Evolutionary conservation across 2,113 vertebrate genomes (phyloP).

Genomic region (Urocolius indicus): DNA sequence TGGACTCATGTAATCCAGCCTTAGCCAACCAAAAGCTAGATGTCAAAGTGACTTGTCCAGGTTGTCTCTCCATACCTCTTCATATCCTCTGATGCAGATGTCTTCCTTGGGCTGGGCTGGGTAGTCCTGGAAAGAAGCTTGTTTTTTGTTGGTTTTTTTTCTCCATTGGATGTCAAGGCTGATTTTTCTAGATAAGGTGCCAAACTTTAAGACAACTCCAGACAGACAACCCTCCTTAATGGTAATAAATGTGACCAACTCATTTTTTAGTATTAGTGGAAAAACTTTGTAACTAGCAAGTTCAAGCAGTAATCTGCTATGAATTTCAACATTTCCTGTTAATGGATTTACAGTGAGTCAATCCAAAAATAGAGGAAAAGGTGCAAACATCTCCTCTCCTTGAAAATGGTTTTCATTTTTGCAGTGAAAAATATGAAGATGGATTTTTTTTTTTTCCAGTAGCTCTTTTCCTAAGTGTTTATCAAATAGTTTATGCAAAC

Average conservation of each 20-base stretch:
- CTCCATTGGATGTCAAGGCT: not conserved
- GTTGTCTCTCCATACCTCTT: not conserved
- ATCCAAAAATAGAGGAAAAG: not conserved
- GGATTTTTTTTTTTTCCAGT: not conserved
- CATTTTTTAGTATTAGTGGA: not conserved
- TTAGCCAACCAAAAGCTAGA: not conserved
- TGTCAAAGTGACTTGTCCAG: not conserved
- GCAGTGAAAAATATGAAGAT: not conserved
- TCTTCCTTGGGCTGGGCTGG: not conserved
- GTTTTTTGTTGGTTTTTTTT: not conserved
- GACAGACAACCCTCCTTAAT: not conserved
- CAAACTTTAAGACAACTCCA: not conserved
- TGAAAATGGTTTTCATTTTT: not conserved
- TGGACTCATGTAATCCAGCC: not conserved
- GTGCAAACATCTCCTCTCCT: not conserved
- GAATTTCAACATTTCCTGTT: not conserved
- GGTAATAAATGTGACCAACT: not conserved
- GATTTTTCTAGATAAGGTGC: not conserved
- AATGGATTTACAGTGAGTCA: not conserved
- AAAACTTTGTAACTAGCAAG: not conserved
- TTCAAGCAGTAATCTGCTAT: not conserved
- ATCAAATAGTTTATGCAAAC: slow-evolving; percentile 50
- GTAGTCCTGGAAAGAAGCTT: not conserved
- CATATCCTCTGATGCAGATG: not conserved
- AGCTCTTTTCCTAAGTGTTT: slow-evolving; percentile 23